Evolutionary conservation across 2,797 vertebrate genomes (phyloP).

Genomic region (Lepus townsendii): DNA sequence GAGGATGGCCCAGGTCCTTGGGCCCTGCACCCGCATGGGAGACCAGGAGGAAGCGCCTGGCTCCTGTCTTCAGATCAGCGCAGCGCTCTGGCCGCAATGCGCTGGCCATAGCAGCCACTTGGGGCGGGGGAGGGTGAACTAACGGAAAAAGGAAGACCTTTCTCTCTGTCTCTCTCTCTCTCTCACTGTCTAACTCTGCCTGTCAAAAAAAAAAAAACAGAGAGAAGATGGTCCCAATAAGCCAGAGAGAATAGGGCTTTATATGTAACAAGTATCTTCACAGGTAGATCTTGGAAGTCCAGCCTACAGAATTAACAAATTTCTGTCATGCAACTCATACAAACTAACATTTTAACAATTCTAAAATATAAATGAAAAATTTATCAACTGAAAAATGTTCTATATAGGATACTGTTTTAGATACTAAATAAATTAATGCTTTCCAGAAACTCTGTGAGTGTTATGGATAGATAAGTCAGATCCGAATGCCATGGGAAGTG

Average conservation of each 20-base stretch:
- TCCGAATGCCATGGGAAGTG: neutral
- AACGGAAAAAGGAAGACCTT: no score
- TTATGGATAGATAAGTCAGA: neutral
- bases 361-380: neutral
- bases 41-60: no score
- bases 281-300: neutral
- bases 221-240: fast-evolving
- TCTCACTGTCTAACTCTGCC: no score
- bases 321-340: neutral
- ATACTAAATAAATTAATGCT: neutral
- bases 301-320: neutral
- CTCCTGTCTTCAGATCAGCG: no score
- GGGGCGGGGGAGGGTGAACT: no score
- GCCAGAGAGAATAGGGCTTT: neutral
- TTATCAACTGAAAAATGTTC: neutral
- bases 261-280: neutral
- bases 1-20: no score
- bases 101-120: no score
- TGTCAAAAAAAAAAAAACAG: no score
- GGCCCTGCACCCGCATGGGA: no score
- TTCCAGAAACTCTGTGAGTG: constrained; percentile 5
- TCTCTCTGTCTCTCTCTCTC: no score
- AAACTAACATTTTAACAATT: neutral
- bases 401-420: neutral
- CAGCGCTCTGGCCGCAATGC: no score